Conservation (phyloP, 1,140 invertebrate species). For the Saccostrea glomerata region DNA sequence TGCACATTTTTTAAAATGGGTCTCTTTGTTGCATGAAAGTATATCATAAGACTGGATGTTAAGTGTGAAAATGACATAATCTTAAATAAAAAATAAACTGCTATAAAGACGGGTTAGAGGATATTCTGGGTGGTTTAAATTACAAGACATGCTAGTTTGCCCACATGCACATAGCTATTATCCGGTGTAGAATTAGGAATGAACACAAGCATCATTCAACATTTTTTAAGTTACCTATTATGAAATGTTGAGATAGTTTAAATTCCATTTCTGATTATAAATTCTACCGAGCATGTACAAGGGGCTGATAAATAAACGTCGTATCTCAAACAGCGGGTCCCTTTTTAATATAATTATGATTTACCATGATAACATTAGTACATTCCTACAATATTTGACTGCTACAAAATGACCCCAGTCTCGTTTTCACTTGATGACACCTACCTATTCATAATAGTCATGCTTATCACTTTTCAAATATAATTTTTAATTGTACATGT, state of each 20-base stretch:
- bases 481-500: too few relatives aligned
- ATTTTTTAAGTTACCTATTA: conserved; percentile 25
- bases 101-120: not conserved
- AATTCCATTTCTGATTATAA: conserved; percentile 19
- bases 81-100: not conserved
- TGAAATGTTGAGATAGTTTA: conserved; percentile 28
- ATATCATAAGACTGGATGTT: not conserved
- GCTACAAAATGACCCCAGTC: not conserved
- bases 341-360: conserved; percentile 37
- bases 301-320: not conserved
- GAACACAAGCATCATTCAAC: conserved; percentile 7
- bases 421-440: conserved; percentile 5
- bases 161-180: conserved; percentile 13
- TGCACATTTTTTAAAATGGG: not conserved
- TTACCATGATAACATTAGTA: conserved; percentile 23
- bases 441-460: not conserved
- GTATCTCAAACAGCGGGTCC: conserved; percentile 4
- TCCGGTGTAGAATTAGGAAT: conserved; percentile 1
- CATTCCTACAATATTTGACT: not conserved
- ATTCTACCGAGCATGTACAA: conserved; percentile 5
- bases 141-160: not conserved
- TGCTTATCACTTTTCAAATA: not conserved
- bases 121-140: conserved; percentile 20
- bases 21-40: not conserved
- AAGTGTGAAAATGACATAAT: conserved; percentile 35